Conservation (phyloP, 2,797 vertebrate genomes). For the Paedocypris micromegethes region DNA sequence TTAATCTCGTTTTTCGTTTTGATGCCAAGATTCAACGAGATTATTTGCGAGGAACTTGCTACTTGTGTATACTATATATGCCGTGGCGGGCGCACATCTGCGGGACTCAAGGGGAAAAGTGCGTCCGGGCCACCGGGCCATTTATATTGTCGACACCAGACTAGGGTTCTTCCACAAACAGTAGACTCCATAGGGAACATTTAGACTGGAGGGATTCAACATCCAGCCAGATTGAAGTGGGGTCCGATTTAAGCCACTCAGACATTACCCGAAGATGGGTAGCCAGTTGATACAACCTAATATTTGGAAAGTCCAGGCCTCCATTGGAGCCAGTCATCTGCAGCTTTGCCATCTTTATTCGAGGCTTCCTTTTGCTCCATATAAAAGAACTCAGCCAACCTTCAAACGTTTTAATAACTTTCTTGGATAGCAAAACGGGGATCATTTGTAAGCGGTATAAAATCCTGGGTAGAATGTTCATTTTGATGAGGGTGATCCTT, state of each 20-base stretch:
- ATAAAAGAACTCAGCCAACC: constrained; percentile 27
- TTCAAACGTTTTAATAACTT: constrained; percentile 19
- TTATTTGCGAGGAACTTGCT: too few relatives aligned
- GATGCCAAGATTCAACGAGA: too few relatives aligned
- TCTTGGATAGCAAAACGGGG: constrained; percentile 18
- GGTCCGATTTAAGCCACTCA: constrained; percentile 2
- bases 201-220: constrained; percentile 2
- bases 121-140: too few relatives aligned
- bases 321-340: constrained; percentile 12
- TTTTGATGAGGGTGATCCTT: constrained; percentile 15
- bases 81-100: too few relatives aligned
- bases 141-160: too few relatives aligned
- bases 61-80: too few relatives aligned
- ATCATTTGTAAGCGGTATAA: constrained; percentile 17
- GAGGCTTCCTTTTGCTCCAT: constrained; percentile 23
- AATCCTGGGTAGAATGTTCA: constrained; percentile 14
- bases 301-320: constrained; percentile 22
- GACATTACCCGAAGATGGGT: constrained; percentile 29
- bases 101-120: too few relatives aligned
- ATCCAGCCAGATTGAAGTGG: constrained; percentile 13
- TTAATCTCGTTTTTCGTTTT: too few relatives aligned
- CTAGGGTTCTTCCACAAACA: too few relatives aligned
- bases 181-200: neutral
- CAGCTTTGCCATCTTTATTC: constrained; percentile 17
- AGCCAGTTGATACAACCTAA: constrained; percentile 20